Evolutionary conservation across 2,113 vertebrate species (phyloP).

Genomic region (Oophaga pumilio): DNA sequence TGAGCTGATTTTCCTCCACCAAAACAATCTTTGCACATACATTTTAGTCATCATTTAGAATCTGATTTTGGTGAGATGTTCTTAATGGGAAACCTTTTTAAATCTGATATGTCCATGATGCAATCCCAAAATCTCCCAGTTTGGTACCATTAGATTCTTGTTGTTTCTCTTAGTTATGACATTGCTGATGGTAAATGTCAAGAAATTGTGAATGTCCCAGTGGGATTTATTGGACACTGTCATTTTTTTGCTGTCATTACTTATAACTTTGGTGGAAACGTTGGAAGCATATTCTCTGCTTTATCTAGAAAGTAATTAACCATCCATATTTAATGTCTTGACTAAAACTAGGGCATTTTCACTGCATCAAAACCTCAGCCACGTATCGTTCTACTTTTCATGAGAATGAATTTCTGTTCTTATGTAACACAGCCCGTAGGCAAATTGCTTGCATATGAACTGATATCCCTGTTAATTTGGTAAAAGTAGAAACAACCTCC

Average conservation of each 20-base stretch:
- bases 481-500: not conserved
- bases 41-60: not conserved
- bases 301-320: not conserved
- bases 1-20: too few species aligned
- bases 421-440: slow-evolving; percentile 10
- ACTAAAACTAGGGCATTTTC: not conserved
- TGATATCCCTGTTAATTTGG: not conserved
- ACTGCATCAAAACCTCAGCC: not conserved
- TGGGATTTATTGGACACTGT: not conserved
- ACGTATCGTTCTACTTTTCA: not conserved
- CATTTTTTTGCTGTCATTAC: not conserved
- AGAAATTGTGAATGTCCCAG: not conserved
- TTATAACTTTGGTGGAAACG: not conserved
- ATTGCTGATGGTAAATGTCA: not conserved
- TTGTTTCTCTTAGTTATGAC: not conserved
- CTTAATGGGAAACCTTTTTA: not conserved
- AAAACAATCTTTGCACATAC: too few species aligned
- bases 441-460: not conserved
- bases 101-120: not conserved
- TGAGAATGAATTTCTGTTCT: not conserved
- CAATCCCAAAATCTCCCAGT: not conserved
- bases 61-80: not conserved
- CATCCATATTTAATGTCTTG: not conserved
- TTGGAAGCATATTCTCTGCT: not conserved
- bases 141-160: not conserved